phyloP scores from a whole-genome alignment of 2,797 vertebrate genomes.

The Channallabes apus region DNA sequence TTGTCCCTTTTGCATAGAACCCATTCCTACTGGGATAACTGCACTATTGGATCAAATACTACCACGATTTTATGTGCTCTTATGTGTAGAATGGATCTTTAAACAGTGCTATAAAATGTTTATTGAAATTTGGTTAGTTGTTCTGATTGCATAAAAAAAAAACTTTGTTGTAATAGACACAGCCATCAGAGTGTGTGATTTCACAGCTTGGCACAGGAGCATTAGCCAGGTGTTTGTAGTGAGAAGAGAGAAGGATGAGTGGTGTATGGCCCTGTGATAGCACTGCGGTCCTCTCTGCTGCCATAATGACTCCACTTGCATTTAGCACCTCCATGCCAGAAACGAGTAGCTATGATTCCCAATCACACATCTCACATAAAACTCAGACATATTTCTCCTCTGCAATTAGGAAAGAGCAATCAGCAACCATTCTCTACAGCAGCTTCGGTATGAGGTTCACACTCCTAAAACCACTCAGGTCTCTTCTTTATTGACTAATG shows the following conservation, averaged over 20 bases:
- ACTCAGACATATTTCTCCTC: not conserved
- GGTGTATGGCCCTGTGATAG: constrained; percentile 2
- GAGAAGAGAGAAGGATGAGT: constrained; percentile 14
- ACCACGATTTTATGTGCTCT: not conserved
- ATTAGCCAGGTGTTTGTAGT: constrained; percentile 48
- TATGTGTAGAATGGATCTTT: constrained; percentile 10
- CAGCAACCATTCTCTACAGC: constrained; percentile 32
- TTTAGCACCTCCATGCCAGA: constrained; percentile 23
- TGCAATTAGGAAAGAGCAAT: constrained; percentile 36
- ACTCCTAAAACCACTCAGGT: not conserved
- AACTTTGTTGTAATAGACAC: constrained; percentile 16
- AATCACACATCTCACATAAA: constrained; percentile 24
- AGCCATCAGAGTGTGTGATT: constrained; percentile 26
- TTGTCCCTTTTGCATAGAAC: not conserved
- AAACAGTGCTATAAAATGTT: not conserved
- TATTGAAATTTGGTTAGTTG: constrained; percentile 13
- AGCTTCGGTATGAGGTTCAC: constrained; percentile 10
- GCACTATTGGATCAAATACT: constrained; percentile 9
- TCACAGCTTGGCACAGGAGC: constrained; percentile 37
- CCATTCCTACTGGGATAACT: not conserved
- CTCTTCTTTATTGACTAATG: constrained; percentile 29
- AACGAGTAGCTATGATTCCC: constrained; percentile 8
- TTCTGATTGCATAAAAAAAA: constrained; percentile 1
- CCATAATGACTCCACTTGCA: constrained; percentile 35
- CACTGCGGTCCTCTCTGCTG: constrained; percentile 25